phyloP scores from a whole-genome alignment of 1,140 invertebrate species.

The Achroia grisella region DNA sequence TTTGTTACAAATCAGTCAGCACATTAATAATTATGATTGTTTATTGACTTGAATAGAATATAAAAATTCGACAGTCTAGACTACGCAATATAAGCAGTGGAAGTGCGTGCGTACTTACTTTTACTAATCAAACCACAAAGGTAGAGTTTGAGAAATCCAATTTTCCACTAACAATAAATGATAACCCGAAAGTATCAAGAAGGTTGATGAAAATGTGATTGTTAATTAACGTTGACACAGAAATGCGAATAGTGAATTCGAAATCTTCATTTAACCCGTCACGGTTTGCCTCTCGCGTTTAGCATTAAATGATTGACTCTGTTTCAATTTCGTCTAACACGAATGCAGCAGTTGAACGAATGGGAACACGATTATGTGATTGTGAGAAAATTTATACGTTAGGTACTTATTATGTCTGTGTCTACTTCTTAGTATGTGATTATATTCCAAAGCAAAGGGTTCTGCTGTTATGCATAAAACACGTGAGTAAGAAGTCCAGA shows the following conservation, averaged over 20 bases:
- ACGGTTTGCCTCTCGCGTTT: conserved; percentile 63
- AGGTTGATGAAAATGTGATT: conserved; percentile 66
- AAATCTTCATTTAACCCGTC: conserved; percentile 68
- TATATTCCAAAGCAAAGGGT: conserved; percentile 43
- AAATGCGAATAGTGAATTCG: conserved; percentile 61
- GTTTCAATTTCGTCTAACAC: conserved; percentile 71
- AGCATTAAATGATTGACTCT: conserved; percentile 70
- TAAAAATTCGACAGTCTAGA: too few relatives aligned
- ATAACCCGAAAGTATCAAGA: conserved; percentile 41
- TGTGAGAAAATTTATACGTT: conserved; percentile 62
- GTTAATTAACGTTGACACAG: conserved; percentile 71
- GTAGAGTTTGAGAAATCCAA: conserved; percentile 51
- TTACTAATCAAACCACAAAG: conserved; percentile 23
- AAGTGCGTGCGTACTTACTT: too few relatives aligned
- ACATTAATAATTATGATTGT: too few relatives aligned
- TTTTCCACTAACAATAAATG: conserved; percentile 42
- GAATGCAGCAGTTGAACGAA: conserved; percentile 65
- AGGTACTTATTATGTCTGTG: conserved; percentile 29
- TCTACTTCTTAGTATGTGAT: conserved; percentile 51
- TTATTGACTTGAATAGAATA: too few relatives aligned
- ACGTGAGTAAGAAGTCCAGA: conserved; percentile 40
- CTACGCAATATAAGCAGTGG: too few relatives aligned
- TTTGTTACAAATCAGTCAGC: too few relatives aligned
- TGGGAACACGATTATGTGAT: conserved; percentile 67
- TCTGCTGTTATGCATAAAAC: conserved; percentile 59